Conservation (phyloP, 2,113 vertebrate genomes). For the Scartelaos histophorus region DNA sequence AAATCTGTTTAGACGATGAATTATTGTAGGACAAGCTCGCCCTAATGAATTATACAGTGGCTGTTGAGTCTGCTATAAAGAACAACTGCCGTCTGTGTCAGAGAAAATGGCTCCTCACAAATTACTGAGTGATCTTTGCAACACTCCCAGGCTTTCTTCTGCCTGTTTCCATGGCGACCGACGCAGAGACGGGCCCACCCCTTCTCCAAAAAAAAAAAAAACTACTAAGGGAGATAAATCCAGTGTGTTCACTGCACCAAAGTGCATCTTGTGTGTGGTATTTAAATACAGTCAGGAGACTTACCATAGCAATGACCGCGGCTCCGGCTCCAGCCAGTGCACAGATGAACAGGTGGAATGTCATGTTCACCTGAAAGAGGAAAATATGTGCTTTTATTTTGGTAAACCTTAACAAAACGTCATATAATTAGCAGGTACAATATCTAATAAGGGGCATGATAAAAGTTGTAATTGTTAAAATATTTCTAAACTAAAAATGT, state of each 20-base stretch:
- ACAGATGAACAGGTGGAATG: slow-evolving; percentile 97
- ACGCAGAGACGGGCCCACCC: slow-evolving; percentile 70
- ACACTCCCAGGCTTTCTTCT: slow-evolving; percentile 75
- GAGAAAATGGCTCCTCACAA: slow-evolving; percentile 75
- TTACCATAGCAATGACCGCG: slow-evolving; percentile 97
- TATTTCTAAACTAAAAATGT: no score
- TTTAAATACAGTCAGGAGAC: slow-evolving; percentile 29
- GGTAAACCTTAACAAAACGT: background rate
- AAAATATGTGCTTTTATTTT: background rate
- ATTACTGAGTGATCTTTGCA: slow-evolving; percentile 74
- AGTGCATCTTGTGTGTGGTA: slow-evolving; percentile 37
- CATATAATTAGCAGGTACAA: no score
- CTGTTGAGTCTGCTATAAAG: slow-evolving; percentile 43
- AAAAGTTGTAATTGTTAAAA: no score
- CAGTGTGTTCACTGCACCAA: slow-evolving; percentile 64
- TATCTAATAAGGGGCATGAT: no score
- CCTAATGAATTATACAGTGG: background rate
- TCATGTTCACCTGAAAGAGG: slow-evolving; percentile 90
- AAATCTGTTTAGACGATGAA: background rate
- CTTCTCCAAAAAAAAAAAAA: slow-evolving; percentile 49
- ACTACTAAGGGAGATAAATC: slow-evolving; percentile 51
- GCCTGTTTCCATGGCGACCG: slow-evolving; percentile 83
- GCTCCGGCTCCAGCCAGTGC: slow-evolving; percentile 96
- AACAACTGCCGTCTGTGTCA: slow-evolving; percentile 53
- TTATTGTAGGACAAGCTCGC: background rate